Conservation (phyloP, 2,888 invertebrate genomes). For the Thecophora atra region DNA sequence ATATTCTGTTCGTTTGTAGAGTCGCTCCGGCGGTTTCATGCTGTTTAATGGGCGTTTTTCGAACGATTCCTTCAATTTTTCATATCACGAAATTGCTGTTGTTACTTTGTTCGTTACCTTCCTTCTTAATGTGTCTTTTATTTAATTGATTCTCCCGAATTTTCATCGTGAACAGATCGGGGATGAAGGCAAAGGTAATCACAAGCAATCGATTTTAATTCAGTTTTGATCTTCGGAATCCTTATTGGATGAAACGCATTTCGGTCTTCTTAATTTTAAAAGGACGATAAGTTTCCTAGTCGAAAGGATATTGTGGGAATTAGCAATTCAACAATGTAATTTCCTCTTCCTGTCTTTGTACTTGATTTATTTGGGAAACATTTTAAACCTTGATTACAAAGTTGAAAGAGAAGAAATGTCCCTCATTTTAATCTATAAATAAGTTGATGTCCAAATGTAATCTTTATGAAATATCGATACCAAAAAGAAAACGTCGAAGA, state of each 20-base stretch:
- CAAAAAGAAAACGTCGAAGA: too few relatives aligned
- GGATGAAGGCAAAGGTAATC: neutral
- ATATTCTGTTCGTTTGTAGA: neutral
- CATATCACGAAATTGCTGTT: neutral
- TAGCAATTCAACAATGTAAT: too few relatives aligned
- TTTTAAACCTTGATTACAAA: too few relatives aligned
- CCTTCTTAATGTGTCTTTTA: conserved; percentile 6
- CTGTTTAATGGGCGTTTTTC: conserved; percentile 28
- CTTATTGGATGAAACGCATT: neutral
- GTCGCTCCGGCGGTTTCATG: neutral
- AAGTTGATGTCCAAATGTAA: too few relatives aligned
- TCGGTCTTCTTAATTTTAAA: neutral
- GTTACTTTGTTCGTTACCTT: neutral
- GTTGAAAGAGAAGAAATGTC: too few relatives aligned
- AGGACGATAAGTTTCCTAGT: neutral
- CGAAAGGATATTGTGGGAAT: too few relatives aligned
- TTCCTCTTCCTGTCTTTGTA: too few relatives aligned
- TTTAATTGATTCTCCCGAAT: conserved; percentile 1
- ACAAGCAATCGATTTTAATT: neutral
- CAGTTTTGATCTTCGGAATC: neutral
- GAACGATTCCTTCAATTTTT: conserved; percentile 9
- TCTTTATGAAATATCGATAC: too few relatives aligned
- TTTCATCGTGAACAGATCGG: neutral
- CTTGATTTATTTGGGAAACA: too few relatives aligned
- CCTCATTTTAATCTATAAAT: too few relatives aligned